Base-by-base conservation (phyloP, 2,113 vertebrate species). In the Amphilophus citrinellus region DNA sequence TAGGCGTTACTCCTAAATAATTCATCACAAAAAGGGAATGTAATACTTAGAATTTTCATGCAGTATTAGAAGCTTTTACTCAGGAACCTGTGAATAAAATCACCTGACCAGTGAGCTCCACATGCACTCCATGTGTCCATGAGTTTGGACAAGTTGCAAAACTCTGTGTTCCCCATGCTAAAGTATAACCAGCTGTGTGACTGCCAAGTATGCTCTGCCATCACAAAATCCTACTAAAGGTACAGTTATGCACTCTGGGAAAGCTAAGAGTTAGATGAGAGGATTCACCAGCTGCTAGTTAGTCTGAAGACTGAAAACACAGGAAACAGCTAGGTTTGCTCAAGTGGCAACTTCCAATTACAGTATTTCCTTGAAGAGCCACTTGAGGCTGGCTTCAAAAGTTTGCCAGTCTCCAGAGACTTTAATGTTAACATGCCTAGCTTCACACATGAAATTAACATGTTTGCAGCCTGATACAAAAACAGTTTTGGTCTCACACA, bases 71-170 rank as follows among this genome's bases (percentile, higher is more conserved):
- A 22, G 35, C 24, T 47, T 61, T n/a, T 35, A 60, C 39, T 30
- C 35, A 59, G 15, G 27, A 59, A 78, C 5, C 10, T 79, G 50
- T 57, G 63, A 61, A 78, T 65, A 57, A 73, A 87, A 27, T 14
- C 14, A 59, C 10, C 3, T 59, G 58, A 42, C 39, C 39, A 42
- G 10, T 11, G 39, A 11, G 10, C 39, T 42, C 39, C 39, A 42
- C 39, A 42, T 44, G 11, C 3, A 13, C 42, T 44, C 42, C 42
- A 44, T 13, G 4, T 44, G 42, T 13, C 42, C 42, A 44, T 44
- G 42, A 13, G 42, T 44, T 44, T 10, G 42, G 42, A 13, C 10
- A 44, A 3, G 11, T 44, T 13, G 3, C 42, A 13, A 27, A 50
- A 18, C 22, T 11, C 22, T 47, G 11, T 11, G 22, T 68, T 71